Evolutionary conservation across 1,140 invertebrate genomes (phyloP).

Genomic region (Philopotamus ludificatus): DNA sequence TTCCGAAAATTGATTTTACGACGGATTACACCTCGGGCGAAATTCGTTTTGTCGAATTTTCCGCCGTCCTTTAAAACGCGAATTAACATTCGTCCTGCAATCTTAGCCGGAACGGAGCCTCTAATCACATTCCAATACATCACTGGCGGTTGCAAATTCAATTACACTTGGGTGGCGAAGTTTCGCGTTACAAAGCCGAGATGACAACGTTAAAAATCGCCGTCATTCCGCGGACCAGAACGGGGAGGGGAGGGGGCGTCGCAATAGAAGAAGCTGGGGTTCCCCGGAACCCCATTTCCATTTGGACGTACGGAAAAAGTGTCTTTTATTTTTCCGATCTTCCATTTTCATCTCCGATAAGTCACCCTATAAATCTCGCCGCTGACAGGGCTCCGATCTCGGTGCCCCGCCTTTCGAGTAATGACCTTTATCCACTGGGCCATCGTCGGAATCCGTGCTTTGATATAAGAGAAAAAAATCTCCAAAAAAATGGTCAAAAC

Average conservation of each 20-base stretch:
- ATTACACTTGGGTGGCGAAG: too few relatives aligned
- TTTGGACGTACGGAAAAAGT: conserved; percentile 14
- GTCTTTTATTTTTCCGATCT: conserved; percentile 14
- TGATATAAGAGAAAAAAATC: neutral
- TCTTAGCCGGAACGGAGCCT: too few relatives aligned
- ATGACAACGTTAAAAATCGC: neutral
- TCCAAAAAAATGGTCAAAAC: neutral
- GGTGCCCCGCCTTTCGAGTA: conserved; percentile 15
- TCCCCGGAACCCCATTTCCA: conserved; percentile 5
- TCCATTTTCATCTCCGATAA: conserved; percentile 23
- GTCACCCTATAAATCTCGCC: conserved; percentile 22
- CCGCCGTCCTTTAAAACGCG: too few relatives aligned
- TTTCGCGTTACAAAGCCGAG: too few relatives aligned
- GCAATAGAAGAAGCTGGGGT: neutral
- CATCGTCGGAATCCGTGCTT: neutral
- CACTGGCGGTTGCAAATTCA: too few relatives aligned
- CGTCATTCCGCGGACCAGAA: neutral
- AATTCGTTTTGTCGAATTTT: too few relatives aligned
- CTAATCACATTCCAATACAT: too few relatives aligned
- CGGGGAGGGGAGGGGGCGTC: neutral
- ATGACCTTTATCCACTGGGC: conserved; percentile 16
- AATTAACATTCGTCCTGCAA: too few relatives aligned
- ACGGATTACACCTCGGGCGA: too few relatives aligned
- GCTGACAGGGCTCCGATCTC: conserved; percentile 17
- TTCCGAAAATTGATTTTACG: too few relatives aligned